Evolutionary conservation across 2,113 vertebrate species (phyloP).

Genomic region (Calypte anna): DNA sequence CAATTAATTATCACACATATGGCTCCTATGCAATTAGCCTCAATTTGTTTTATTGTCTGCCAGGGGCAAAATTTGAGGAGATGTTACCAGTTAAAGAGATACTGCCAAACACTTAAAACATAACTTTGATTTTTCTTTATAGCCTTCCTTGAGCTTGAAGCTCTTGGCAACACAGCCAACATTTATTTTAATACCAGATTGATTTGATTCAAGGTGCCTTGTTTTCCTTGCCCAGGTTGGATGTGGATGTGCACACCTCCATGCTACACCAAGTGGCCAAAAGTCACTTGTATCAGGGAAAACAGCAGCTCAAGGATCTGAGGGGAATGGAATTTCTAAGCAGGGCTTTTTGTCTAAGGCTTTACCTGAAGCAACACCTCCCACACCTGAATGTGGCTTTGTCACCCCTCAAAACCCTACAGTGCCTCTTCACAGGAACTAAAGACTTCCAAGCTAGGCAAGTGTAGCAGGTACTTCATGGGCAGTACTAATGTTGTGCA

Average conservation of each 20-base stretch:
- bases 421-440: neutral
- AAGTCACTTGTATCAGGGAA: neutral
- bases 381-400: neutral
- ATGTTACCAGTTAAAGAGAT: slow-evolving; percentile 44
- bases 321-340: neutral
- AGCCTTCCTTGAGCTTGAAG: neutral
- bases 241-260: neutral
- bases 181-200: neutral
- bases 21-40: slow-evolving; percentile 63
- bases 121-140: slow-evolving; percentile 26
- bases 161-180: neutral
- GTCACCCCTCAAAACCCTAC: neutral
- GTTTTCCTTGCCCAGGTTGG: neutral
- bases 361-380: neutral
- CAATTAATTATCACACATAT: slow-evolving; percentile 67
- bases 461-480: neutral
- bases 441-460: neutral
- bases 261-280: neutral
- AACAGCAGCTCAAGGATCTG: neutral
- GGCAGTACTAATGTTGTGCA: neutral
- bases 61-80: slow-evolving; percentile 35
- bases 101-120: slow-evolving; percentile 2
- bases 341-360: neutral
- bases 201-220: neutral
- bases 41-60: slow-evolving; percentile 58